Evolutionary conservation across 2,113 vertebrate species (phyloP).

Genomic region (Murina feae): DNA sequence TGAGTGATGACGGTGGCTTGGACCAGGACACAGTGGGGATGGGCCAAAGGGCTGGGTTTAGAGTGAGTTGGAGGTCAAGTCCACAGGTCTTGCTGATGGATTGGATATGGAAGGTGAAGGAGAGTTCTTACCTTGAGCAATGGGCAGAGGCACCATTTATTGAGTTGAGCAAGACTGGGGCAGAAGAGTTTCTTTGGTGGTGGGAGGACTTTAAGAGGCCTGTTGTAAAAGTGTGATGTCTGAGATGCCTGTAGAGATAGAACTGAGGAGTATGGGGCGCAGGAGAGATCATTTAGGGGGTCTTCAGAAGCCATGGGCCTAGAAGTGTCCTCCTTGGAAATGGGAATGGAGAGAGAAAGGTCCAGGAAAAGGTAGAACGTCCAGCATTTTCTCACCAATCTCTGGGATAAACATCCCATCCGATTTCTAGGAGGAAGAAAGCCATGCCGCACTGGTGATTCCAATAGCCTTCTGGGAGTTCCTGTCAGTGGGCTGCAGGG

Average conservation of each 20-base stretch:
- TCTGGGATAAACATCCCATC: not conserved
- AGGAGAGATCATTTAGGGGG: not conserved
- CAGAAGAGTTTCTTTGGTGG: not conserved
- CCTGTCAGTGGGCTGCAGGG: not conserved
- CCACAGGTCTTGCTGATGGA: not conserved
- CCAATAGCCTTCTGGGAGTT: not conserved
- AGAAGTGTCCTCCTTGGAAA: not conserved
- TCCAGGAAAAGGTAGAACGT: not conserved
- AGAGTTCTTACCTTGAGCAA: not conserved
- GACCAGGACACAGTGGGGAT: not conserved
- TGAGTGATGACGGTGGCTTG: not conserved
- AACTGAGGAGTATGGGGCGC: not conserved
- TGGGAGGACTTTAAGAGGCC: not conserved
- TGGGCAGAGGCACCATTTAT: not conserved
- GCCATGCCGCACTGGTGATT: too few relatives aligned
- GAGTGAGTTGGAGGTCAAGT: not conserved
- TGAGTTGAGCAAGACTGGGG: not conserved
- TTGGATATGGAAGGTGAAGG: not conserved
- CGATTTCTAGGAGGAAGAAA: not conserved
- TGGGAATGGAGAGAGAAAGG: not conserved
- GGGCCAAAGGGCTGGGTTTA: not conserved
- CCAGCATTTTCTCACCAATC: not conserved
- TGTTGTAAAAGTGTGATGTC: not conserved
- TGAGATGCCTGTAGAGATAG: not conserved
- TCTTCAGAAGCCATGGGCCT: not conserved